phyloP scores from a whole-genome alignment of 2,113 vertebrate species.

The Pterocles orientalis region DNA sequence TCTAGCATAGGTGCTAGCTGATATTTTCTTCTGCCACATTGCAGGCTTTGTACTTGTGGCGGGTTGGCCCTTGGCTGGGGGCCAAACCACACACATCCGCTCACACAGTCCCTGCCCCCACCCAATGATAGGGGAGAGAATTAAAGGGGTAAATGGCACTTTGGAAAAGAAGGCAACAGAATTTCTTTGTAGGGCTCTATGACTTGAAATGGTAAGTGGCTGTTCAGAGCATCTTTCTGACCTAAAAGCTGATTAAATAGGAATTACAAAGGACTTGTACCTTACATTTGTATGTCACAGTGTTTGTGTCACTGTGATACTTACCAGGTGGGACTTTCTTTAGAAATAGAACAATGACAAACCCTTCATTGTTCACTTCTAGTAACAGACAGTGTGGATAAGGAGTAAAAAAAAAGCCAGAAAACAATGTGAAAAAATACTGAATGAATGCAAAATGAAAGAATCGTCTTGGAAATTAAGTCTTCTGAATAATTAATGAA shows the following conservation, averaged over 20 bases:
- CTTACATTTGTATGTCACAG: background rate
- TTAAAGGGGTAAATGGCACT: no score
- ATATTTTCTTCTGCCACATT: background rate
- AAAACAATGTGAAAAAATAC: background rate
- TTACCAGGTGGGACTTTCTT: background rate
- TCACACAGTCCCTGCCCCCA: no score
- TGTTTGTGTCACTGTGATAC: background rate
- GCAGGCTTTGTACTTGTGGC: background rate
- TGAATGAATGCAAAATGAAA: background rate
- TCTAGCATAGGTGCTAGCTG: background rate
- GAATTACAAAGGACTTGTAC: background rate
- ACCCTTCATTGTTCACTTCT: background rate
- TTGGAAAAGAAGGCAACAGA: background rate
- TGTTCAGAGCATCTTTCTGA: constrained; percentile 50
- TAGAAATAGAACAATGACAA: background rate
- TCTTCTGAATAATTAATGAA: constrained; percentile 11
- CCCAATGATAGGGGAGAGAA: no score
- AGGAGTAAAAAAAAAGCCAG: background rate
- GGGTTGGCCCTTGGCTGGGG: no score
- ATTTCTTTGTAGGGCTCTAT: background rate
- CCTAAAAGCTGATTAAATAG: constrained; percentile 12
- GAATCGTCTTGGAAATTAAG: background rate
- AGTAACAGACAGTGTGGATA: background rate
- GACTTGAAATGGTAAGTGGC: background rate
- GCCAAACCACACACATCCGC: no score